Conservation (phyloP, 2,797 vertebrate species). For the Tokudaia muenninki region DNA sequence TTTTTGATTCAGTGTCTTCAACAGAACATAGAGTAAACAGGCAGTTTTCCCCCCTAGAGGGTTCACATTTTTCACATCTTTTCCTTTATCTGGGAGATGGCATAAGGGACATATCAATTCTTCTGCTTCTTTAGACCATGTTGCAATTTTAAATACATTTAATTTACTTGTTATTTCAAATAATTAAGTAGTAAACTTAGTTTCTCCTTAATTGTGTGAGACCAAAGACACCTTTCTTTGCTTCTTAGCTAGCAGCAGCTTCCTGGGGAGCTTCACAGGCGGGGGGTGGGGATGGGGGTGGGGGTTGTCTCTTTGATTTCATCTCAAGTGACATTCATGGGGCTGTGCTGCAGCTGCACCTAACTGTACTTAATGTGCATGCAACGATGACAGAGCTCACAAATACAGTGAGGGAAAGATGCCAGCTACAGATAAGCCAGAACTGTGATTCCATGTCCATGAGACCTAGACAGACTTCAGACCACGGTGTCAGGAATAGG, state of each 20-base stretch:
- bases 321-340: neutral
- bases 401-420: neutral
- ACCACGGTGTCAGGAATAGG: slow-evolving; percentile 1
- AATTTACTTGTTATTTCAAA: slow-evolving; percentile 20
- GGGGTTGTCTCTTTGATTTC: slow-evolving; percentile 34
- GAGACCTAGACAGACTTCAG: slow-evolving; percentile 12
- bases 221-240: slow-evolving; percentile 44
- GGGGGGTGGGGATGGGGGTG: too few relatives aligned
- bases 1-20: neutral
- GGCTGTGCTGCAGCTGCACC: neutral
- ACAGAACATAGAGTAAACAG: neutral
- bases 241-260: neutral
- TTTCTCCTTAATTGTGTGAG: neutral
- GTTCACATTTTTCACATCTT: neutral
- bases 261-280: neutral
- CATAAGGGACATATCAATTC: neutral
- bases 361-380: neutral
- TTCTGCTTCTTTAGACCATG: neutral
- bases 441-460: neutral
- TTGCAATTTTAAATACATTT: slow-evolving; percentile 36
- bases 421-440: neutral
- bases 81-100: neutral
- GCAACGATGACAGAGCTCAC: neutral
- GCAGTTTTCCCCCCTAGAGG: neutral
- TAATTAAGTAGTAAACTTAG: neutral